phyloP scores from a whole-genome alignment of 2,888 invertebrate genomes.

The Shargacucullia verbasci region DNA sequence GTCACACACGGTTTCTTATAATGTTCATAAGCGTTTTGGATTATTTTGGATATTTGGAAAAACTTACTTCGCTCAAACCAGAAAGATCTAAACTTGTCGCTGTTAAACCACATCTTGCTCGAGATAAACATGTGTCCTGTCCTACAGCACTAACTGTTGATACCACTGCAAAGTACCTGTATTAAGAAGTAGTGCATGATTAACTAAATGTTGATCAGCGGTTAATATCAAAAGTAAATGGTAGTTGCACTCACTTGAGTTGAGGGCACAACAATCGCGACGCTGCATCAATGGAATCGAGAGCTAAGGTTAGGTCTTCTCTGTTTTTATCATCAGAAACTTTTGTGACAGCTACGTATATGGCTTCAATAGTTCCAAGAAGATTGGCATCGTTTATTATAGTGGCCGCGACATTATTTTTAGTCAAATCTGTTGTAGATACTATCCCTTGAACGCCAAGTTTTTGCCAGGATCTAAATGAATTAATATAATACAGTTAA shows the following conservation, averaged over 20 bases:
- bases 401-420: too few relatives aligned
- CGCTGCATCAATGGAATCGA: slow-evolving; percentile 12
- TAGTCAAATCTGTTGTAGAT: too few relatives aligned
- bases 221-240: neutral
- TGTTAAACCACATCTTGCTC: slow-evolving; percentile 12
- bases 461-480: too few relatives aligned
- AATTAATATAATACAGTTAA: too few relatives aligned
- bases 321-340: neutral
- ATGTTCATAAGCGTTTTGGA: too few relatives aligned
- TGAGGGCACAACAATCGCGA: slow-evolving; percentile 16
- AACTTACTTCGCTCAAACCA: slow-evolving; percentile 7
- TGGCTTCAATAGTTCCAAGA: too few relatives aligned
- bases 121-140: slow-evolving; percentile 7
- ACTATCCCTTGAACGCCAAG: too few relatives aligned
- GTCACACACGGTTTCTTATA: too few relatives aligned
- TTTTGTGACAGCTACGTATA: neutral
- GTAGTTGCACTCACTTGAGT: slow-evolving; percentile 9
- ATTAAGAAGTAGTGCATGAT: neutral
- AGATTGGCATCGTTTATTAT: too few relatives aligned
- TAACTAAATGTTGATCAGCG: neutral
- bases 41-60: too few relatives aligned
- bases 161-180: slow-evolving; percentile 17
- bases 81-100: slow-evolving; percentile 19
- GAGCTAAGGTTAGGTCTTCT: neutral
- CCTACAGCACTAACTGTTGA: slow-evolving; percentile 10